Evolutionary conservation across 2,113 vertebrate genomes (phyloP).

Genomic region (Xiphophorus couchianus): DNA sequence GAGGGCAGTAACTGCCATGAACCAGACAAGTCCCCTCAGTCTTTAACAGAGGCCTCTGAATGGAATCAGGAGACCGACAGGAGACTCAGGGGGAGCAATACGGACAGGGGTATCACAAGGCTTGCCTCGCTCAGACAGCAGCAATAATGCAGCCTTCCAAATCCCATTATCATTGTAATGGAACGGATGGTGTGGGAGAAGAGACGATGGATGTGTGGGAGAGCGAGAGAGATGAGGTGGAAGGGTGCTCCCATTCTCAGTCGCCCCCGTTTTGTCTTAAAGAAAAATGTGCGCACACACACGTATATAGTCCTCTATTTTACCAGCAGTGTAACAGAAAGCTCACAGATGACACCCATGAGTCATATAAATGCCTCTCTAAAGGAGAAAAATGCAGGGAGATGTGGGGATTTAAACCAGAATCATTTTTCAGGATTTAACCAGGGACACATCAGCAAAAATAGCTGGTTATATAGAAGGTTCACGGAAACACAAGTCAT

Average conservation of each 20-base stretch:
- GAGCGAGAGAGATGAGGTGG: conserved; percentile 42
- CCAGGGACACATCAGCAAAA: conserved; percentile 40
- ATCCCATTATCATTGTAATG: conserved; percentile 80
- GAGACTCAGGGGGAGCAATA: conserved; percentile 53
- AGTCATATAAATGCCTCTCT: conserved; percentile 49
- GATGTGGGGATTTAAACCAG: conserved; percentile 31
- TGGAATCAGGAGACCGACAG: conserved; percentile 65
- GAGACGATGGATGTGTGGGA: conserved; percentile 52
- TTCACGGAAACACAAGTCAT: no score
- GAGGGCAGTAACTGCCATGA: conserved; percentile 48
- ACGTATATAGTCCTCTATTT: conserved; percentile 11
- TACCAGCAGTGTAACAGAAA: conserved; percentile 25
- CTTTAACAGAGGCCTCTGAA: conserved; percentile 58
- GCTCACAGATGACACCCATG: conserved; percentile 38
- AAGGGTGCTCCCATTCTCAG: conserved; percentile 34
- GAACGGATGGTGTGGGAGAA: conserved; percentile 66
- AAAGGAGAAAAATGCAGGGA: conserved; percentile 36
- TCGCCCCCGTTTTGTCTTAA: conserved; percentile 24
- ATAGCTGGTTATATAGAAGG: not conserved
- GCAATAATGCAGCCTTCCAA: conserved; percentile 73
- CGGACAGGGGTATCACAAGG: conserved; percentile 61
- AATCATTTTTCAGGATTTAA: conserved; percentile 44
- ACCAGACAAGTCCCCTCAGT: conserved; percentile 59
- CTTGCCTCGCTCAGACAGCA: conserved; percentile 66
- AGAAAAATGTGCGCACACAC: conserved; percentile 18